phyloP scores from a whole-genome alignment of 2,113 vertebrate species.

The Campylomormyrus tamandua region DNA sequence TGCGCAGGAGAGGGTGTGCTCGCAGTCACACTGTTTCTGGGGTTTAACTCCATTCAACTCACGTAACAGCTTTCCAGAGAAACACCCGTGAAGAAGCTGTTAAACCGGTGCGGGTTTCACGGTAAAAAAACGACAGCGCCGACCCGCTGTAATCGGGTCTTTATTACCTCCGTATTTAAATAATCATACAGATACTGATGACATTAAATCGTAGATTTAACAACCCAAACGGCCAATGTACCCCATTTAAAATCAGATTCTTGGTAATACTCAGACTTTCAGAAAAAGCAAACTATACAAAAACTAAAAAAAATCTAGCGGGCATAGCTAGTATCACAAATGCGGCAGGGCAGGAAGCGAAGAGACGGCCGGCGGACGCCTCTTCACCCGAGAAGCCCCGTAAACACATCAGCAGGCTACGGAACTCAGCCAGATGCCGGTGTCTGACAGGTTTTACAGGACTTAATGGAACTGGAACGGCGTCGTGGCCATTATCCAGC shows the following conservation, averaged over 20 bases:
- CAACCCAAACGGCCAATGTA: not conserved
- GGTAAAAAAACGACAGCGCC: not conserved
- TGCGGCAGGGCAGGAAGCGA: not conserved
- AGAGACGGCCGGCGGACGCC: not conserved
- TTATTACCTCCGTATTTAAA: not conserved
- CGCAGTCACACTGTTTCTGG: not conserved
- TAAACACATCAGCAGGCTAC: not conserved
- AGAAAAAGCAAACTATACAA: not conserved
- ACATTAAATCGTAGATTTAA: not conserved
- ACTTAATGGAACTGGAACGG: not conserved
- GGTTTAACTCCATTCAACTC: not conserved
- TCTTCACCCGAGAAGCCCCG: not conserved
- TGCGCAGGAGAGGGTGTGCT: not conserved
- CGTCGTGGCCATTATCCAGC: not conserved
- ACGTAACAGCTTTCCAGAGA: not conserved
- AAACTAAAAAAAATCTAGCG: not conserved
- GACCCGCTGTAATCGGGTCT: not conserved
- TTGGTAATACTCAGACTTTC: not conserved
- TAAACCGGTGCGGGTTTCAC: not conserved
- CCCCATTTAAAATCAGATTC: not conserved
- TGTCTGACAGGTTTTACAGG: not conserved
- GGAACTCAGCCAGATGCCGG: not conserved
- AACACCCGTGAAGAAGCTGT: not conserved
- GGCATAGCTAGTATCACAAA: not conserved
- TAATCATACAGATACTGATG: not conserved